phyloP scores from a whole-genome alignment of 2,797 vertebrate genomes.

The Pseudomugil gertrudae region DNA sequence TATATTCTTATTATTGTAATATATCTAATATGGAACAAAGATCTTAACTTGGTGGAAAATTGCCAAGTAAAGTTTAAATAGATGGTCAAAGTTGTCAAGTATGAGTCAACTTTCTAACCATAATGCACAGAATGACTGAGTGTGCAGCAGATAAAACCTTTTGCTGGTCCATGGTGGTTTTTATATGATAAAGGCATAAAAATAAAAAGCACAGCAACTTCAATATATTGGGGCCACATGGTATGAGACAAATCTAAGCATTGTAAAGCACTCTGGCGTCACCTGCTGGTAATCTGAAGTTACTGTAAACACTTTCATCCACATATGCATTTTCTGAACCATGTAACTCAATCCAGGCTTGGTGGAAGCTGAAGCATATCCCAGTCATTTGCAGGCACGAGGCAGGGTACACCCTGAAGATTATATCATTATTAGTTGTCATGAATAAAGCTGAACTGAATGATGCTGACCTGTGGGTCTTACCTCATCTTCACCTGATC shows the following conservation, averaged over 20 bases:
- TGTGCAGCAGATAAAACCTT: neutral
- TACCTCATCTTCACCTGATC: neutral
- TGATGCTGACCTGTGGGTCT: neutral
- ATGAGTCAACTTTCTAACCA: neutral
- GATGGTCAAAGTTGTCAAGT: neutral
- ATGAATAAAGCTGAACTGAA: neutral
- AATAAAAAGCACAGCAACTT: no score
- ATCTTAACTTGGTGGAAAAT: neutral
- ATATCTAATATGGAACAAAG: neutral
- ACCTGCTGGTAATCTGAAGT: constrained; percentile 41
- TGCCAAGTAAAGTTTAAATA: neutral
- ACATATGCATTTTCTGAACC: no score
- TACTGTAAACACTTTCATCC: neutral
- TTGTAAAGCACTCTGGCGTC: constrained; percentile 29
- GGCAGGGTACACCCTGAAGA: no score
- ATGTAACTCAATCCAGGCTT: no score
- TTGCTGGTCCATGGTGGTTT: neutral
- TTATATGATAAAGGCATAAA: neutral
- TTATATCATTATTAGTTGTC: neutral
- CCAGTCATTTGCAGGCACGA: no score
- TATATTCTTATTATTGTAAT: neutral
- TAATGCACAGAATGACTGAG: neutral
- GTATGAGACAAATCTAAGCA: neutral
- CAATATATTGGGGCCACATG: neutral
- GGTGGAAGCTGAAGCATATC: no score